These are phyloP conservation scores for Tyrannus savana DNA, from an alignment of 2,113 vertebrate species.

Conservation along the genomic window DNA sequence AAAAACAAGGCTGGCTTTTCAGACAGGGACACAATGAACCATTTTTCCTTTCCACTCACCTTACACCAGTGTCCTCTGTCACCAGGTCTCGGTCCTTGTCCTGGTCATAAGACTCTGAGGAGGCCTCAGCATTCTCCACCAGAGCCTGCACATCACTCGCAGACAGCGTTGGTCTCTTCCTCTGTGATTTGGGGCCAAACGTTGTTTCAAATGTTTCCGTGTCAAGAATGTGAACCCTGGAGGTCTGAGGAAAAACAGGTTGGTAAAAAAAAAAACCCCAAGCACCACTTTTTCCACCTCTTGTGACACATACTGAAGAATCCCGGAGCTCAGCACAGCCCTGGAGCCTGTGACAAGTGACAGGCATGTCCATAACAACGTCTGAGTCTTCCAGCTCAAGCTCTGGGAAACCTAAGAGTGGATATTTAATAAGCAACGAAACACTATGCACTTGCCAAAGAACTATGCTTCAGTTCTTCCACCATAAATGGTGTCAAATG, in stretches of 20 bases:
- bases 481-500: slow-evolving; percentile 49
- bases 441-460: slow-evolving; percentile 26
- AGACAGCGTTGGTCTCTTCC: slow-evolving; percentile 88
- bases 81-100: slow-evolving; percentile 90
- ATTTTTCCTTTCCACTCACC: slow-evolving; percentile 70
- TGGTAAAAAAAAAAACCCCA: neutral
- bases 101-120: slow-evolving; percentile 76
- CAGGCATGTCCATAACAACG: neutral
- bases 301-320: neutral
- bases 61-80: slow-evolving; percentile 89
- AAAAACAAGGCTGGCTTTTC: neutral
- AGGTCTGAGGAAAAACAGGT: slow-evolving; percentile 77
- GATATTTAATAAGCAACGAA: slow-evolving; percentile 52
- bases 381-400: slow-evolving; percentile 29
- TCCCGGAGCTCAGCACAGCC: neutral
- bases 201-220: slow-evolving; percentile 95
- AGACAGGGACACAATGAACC: neutral
- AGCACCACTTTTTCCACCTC: neutral
- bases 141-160: slow-evolving; percentile 88
- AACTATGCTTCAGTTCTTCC: slow-evolving; percentile 47
- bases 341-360: neutral
- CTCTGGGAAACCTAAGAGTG: slow-evolving; percentile 26
- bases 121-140: slow-evolving; percentile 83
- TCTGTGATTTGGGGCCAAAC: slow-evolving; percentile 93
- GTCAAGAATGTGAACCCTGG: slow-evolving; percentile 97